Evolutionary conservation across 2,797 vertebrate genomes (phyloP).

Genomic region (Protosalanx chinensis): DNA sequence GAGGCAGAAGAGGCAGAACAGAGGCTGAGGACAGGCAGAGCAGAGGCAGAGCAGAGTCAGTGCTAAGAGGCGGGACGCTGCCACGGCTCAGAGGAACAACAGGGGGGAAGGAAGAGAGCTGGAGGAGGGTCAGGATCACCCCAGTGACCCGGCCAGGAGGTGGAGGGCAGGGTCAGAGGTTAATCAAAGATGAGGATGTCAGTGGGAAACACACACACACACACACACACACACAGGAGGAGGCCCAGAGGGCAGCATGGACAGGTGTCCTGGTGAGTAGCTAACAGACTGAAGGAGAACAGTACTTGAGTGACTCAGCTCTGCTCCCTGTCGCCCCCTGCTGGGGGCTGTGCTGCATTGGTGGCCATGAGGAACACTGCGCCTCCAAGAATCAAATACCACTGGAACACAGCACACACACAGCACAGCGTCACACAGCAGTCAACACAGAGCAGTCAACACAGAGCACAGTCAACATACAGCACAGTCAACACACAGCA

Average conservation of each 20-base stretch:
- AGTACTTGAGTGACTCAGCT: slow-evolving; percentile 83
- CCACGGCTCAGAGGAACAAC: too few species aligned
- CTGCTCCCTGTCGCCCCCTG: slow-evolving; percentile 80
- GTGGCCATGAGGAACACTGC: slow-evolving; percentile 89
- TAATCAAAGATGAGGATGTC: slow-evolving; percentile 31
- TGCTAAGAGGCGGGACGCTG: too few species aligned
- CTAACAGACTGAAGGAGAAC: slow-evolving; percentile 62
- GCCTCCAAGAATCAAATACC: slow-evolving; percentile 94
- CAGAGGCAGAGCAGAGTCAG: too few species aligned
- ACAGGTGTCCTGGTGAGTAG: slow-evolving; percentile 25
- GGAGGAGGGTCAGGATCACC: too few species aligned
- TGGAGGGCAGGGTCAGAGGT: slow-evolving; percentile 18
- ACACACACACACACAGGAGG: slow-evolving; percentile 19
- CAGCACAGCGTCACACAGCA: slow-evolving; percentile 62
- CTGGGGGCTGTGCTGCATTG: slow-evolving; percentile 83
- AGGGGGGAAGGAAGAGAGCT: too few species aligned
- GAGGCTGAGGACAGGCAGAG: background rate
- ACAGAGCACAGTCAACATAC: slow-evolving; percentile 63
- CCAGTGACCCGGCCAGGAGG: background rate
- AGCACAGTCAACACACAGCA: slow-evolving; percentile 62
- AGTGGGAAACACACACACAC: slow-evolving; percentile 25
- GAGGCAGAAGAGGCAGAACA: background rate
- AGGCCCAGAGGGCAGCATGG: slow-evolving; percentile 30
- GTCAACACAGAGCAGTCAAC: slow-evolving; percentile 49
- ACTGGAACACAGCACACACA: slow-evolving; percentile 81